Conservation (phyloP, 2,113 vertebrate genomes). For the Petrocephalus zakoni region DNA sequence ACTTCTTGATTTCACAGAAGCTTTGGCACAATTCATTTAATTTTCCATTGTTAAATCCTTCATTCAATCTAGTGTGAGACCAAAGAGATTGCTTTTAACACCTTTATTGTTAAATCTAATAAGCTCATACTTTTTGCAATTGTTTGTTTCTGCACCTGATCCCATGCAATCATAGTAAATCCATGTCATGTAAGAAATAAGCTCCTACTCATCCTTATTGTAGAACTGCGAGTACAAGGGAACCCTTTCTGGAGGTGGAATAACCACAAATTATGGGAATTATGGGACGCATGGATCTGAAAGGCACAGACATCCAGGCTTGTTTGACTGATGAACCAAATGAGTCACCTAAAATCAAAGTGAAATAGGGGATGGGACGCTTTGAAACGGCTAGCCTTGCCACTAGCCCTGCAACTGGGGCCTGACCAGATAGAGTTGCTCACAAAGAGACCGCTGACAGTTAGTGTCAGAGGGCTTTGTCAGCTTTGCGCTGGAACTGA, state of each 20-base stretch:
- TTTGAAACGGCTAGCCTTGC: constrained; percentile 64
- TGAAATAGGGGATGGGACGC: constrained; percentile 60
- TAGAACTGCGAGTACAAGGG: constrained; percentile 52
- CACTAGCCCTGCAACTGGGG: constrained; percentile 59
- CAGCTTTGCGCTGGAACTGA: constrained; percentile 67
- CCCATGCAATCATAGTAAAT: constrained; percentile 38
- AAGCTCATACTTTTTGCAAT: neutral
- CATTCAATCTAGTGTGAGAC: neutral
- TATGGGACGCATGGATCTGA: constrained; percentile 55
- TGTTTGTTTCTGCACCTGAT: constrained; percentile 4
- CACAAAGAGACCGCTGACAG: constrained; percentile 70
- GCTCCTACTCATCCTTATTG: constrained; percentile 47
- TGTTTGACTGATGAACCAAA: constrained; percentile 65
- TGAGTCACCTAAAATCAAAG: constrained; percentile 65
- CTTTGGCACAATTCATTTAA: neutral
- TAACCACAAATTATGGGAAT: constrained; percentile 61
- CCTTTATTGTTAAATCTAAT: neutral
- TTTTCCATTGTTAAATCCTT: neutral
- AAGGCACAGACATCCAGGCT: constrained; percentile 49
- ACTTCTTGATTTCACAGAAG: neutral
- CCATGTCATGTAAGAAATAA: constrained; percentile 36
- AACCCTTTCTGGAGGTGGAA: constrained; percentile 41
- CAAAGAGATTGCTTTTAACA: neutral
- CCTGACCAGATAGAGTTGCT: constrained; percentile 66
- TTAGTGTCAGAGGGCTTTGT: constrained; percentile 70